Conservation (phyloP, 2,888 invertebrate species). For the Amphipyra tragopoginis region DNA sequence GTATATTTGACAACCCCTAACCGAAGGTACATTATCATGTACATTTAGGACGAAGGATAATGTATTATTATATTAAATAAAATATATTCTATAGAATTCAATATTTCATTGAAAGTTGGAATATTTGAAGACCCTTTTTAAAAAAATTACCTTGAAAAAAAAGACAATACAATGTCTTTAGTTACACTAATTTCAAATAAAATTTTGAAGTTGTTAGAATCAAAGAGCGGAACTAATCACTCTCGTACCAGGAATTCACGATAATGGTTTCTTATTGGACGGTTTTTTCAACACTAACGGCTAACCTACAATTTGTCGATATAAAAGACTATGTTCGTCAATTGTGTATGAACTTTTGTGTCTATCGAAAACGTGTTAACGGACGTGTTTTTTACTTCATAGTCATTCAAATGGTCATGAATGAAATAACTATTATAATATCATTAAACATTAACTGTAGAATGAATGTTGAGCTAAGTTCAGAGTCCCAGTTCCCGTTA, state of each 20-base stretch:
- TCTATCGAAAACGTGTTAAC: constrained; percentile 17
- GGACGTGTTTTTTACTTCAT: constrained; percentile 15
- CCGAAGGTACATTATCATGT: constrained; percentile 53
- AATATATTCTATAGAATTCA: constrained; percentile 29
- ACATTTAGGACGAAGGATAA: constrained; percentile 44
- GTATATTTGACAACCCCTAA: constrained; percentile 59
- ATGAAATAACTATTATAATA: constrained; percentile 25
- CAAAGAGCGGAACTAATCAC: constrained; percentile 51
- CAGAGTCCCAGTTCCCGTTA: constrained; percentile 27
- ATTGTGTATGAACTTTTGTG: constrained; percentile 3
- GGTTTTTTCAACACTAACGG: constrained; percentile 6
- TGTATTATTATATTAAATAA: constrained; percentile 28
- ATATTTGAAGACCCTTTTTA: background rate
- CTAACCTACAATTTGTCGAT: constrained; percentile 18
- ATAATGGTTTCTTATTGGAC: constrained; percentile 12
- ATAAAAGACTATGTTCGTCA: constrained; percentile 9
- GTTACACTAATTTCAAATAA: constrained; percentile 22
- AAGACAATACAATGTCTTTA: background rate
- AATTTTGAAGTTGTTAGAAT: constrained; percentile 28
- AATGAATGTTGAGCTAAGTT: constrained; percentile 52
- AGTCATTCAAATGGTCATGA: constrained; percentile 21
- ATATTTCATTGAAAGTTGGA: constrained; percentile 14
- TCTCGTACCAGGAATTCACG: constrained; percentile 9
- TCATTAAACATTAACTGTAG: constrained; percentile 43
- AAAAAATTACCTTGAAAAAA: constrained; percentile 2